These are phyloP conservation scores for Peromyscus polionotus DNA, from an alignment of 2,113 vertebrate genomes.

Conservation along the genomic window DNA sequence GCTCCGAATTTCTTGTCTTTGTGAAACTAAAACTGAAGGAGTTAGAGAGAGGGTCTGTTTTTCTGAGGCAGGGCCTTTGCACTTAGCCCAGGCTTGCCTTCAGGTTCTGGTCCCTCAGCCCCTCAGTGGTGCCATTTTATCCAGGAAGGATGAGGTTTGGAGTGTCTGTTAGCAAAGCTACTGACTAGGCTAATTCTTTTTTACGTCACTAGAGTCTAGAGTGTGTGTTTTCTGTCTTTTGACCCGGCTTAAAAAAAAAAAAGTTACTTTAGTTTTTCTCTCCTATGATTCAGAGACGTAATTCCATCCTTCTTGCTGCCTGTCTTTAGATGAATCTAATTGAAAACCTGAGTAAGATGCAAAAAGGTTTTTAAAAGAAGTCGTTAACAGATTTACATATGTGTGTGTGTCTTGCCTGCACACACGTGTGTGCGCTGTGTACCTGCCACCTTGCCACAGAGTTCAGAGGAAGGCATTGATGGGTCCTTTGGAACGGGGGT, in stretches of 20 bases:
- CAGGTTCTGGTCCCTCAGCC: background rate
- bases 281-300: background rate
- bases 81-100: background rate
- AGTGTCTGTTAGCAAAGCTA: background rate
- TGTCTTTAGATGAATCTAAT: slow-evolving; percentile 27
- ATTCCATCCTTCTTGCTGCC: background rate
- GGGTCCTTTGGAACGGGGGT: background rate
- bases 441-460: background rate
- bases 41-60: background rate
- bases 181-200: background rate
- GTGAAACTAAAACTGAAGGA: background rate
- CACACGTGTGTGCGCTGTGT: background rate
- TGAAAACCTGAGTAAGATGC: background rate
- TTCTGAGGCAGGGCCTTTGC: background rate
- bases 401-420: background rate
- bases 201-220: background rate
- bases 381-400: background rate
- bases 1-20: slow-evolving; percentile 41
- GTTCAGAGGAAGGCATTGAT: background rate
- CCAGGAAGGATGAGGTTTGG: background rate
- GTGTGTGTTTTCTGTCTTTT: background rate
- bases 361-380: background rate
- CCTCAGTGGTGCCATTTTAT: no score
- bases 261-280: background rate
- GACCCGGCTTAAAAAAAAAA: background rate